Conservation (phyloP, 2,113 vertebrate species). For the Chelonoidis abingdonii region DNA sequence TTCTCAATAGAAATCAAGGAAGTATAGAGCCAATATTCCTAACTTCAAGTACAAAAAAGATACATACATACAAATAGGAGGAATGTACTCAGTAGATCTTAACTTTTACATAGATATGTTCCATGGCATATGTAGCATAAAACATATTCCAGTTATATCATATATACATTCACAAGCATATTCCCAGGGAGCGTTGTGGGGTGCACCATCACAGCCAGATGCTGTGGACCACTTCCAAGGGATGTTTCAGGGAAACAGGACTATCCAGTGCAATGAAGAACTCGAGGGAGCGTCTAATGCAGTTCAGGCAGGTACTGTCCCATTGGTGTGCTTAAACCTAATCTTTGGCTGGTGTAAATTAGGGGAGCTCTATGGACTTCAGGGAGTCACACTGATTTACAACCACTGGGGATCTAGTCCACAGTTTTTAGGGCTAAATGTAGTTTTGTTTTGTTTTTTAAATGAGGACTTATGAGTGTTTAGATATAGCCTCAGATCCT, state of each 20-base stretch:
- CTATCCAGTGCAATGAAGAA: background rate
- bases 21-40: no score
- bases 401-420: background rate
- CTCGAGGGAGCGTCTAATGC: background rate
- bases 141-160: no score
- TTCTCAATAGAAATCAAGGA: no score
- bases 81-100: no score
- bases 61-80: no score
- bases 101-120: no score
- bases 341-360: background rate
- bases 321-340: background rate
- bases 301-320: background rate
- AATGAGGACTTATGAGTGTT: background rate
- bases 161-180: no score
- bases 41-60: no score
- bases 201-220: background rate
- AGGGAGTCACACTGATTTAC: background rate
- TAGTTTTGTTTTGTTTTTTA: background rate
- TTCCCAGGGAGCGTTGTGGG: no score
- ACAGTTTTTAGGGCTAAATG: background rate
- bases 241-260: background rate
- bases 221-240: background rate
- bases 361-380: background rate
- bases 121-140: no score
- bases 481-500: conserved; percentile 3